Evolutionary conservation across 2,113 vertebrate species (phyloP).

Genomic region (Chloropsis cyanopogon): DNA sequence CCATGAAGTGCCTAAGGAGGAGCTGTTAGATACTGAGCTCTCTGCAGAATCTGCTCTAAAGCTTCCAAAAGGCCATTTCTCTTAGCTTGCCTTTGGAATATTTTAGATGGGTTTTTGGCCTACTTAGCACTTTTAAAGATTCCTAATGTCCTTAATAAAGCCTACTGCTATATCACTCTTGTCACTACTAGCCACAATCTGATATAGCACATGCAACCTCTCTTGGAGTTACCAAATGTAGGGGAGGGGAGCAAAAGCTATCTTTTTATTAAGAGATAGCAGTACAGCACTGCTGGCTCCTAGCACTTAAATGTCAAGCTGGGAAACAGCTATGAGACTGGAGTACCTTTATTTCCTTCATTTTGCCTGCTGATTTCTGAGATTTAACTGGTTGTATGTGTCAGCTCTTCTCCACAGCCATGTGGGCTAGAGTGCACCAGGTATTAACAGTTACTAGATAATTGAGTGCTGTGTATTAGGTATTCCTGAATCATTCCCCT

Average conservation of each 20-base stretch:
- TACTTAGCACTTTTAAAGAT: neutral
- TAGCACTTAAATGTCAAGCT: neutral
- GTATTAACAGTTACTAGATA: neutral
- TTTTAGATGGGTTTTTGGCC: neutral
- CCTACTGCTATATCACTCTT: neutral
- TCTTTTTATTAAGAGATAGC: neutral
- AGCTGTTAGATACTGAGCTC: neutral
- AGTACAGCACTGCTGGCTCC: neutral
- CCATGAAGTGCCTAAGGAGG: neutral
- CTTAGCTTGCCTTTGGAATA: neutral
- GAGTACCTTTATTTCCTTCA: neutral
- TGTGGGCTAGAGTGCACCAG: neutral
- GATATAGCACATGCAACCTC: neutral
- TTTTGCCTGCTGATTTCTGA: neutral
- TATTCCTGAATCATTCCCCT: neutral
- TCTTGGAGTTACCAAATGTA: neutral
- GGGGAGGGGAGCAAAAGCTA: neutral
- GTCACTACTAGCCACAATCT: neutral
- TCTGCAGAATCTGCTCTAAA: neutral
- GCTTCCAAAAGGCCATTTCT: neutral
- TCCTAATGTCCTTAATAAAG: neutral
- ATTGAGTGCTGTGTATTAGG: neutral
- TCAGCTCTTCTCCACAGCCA: neutral
- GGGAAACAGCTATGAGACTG: neutral
- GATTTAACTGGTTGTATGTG: neutral